Evolutionary conservation across 2,888 invertebrate species (phyloP).

Genomic region (Pyrrhosoma nymphula): DNA sequence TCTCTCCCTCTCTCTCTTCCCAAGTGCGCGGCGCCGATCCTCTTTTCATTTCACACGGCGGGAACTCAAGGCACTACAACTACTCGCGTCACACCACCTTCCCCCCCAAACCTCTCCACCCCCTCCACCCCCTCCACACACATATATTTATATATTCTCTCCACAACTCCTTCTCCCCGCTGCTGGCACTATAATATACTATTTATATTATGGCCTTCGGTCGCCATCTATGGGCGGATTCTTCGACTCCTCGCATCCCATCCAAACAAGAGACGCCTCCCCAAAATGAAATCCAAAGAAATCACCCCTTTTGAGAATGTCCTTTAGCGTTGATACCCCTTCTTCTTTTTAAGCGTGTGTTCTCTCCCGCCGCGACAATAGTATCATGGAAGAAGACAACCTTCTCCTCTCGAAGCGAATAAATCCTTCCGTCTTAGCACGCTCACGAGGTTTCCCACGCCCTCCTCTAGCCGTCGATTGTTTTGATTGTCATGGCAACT

Average conservation of each 20-base stretch:
- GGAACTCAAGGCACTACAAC: neutral
- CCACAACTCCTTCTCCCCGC: too few species aligned
- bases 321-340: neutral
- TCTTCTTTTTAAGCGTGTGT: too few species aligned
- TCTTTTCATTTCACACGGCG: neutral
- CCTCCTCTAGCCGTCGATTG: neutral
- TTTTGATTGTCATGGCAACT: neutral
- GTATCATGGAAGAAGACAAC: too few species aligned
- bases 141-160: neutral
- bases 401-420: too few species aligned
- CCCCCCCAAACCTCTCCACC: neutral
- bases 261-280: neutral
- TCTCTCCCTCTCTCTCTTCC: neutral
- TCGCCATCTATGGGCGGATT: neutral
- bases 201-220: neutral
- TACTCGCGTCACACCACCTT: neutral
- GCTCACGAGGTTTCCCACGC: neutral
- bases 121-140: neutral
- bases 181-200: neutral
- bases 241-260: neutral
- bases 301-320: neutral
- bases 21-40: neutral
- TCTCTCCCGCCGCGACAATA: neutral
- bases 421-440: neutral
- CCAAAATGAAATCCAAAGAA: neutral